Evolutionary conservation across 1,140 invertebrate genomes (phyloP), one percentile per base, ranked within the genome.

Genomic region (Drosophila ananassae): DNA sequence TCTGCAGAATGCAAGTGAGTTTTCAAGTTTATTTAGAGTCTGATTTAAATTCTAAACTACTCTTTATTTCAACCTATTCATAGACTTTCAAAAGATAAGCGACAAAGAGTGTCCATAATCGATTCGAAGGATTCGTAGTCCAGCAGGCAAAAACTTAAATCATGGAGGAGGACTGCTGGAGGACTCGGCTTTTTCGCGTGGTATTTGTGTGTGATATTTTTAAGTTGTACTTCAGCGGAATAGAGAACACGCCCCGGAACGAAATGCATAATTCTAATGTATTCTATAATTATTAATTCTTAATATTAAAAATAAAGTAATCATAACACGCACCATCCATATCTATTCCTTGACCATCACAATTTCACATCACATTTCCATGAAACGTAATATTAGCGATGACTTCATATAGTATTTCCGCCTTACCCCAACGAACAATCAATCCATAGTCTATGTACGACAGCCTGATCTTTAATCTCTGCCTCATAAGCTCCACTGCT

Each of bases 171-270:
- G 73, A 41, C 44, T 53, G 50, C 61, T 56, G 60, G 61, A 75
- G 69, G 71, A 54, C 37, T 30, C 46, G 51, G 54, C 46, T 75
- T 67, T 84, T 61, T 89, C 79, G 71, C 84, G 80, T 90, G 77
- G 80, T 90, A 89, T 80, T 81, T 81, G 85, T 90, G 87, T 90
- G 89, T 90, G 89, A 90, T 90, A 90, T 90, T 90, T 87, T 90
- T 90, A 89, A 90, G 89, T 75, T 90, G 79, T 90, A 74, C 83
- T 90, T 73, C 77, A 74, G 68, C 71, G 89, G 75, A 85, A 85
- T 79, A 82, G 68, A 71, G 69, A 68, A 79, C 60, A 82, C 82
- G 61, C 69, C 60, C 61, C 64, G 51, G 79, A 37, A 61, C 71
- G 52, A 66, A 79, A 83, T 75, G 60, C 79, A 79, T 83, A 82